Conservation (phyloP, 2,888 invertebrate genomes). For the Eugnorisma glareosa region DNA sequence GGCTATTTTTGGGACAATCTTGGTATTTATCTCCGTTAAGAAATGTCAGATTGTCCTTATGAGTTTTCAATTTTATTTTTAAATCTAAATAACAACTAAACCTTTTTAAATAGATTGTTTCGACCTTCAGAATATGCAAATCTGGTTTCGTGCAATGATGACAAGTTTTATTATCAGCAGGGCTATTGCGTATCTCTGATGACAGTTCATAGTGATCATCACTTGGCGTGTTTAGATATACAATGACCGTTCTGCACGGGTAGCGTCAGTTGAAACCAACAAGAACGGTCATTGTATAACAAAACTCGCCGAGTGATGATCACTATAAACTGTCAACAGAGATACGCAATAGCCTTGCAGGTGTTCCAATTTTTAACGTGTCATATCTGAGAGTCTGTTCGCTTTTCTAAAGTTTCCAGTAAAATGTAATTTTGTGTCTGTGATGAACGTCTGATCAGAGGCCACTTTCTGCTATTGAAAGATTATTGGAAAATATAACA, state of each 20-base stretch:
- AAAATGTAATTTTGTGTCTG: not conserved
- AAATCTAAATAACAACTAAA: not conserved
- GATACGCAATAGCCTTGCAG: too few species aligned
- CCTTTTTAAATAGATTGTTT: not conserved
- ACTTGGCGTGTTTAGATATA: too few species aligned
- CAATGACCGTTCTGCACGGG: too few species aligned
- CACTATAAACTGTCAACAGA: too few species aligned
- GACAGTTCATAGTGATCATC: too few species aligned
- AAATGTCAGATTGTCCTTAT: not conserved
- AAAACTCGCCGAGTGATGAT: too few species aligned
- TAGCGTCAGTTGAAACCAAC: too few species aligned
- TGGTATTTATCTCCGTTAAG: constrained; percentile 2
- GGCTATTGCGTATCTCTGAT: too few species aligned
- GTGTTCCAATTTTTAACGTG: not conserved
- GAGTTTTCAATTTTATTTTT: not conserved
- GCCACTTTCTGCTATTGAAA: not conserved
- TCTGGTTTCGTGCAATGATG: not conserved
- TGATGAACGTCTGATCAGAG: not conserved
- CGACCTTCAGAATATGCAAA: constrained; percentile 5
- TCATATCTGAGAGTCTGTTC: not conserved
- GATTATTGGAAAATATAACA: not conserved
- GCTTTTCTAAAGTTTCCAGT: not conserved
- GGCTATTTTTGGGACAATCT: constrained; percentile 23
- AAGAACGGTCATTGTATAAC: too few species aligned
- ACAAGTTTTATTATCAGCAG: not conserved